These are phyloP conservation scores for Odobenus rosmarus DNA, from an alignment of 2,113 vertebrate genomes.

Conservation along the genomic window DNA sequence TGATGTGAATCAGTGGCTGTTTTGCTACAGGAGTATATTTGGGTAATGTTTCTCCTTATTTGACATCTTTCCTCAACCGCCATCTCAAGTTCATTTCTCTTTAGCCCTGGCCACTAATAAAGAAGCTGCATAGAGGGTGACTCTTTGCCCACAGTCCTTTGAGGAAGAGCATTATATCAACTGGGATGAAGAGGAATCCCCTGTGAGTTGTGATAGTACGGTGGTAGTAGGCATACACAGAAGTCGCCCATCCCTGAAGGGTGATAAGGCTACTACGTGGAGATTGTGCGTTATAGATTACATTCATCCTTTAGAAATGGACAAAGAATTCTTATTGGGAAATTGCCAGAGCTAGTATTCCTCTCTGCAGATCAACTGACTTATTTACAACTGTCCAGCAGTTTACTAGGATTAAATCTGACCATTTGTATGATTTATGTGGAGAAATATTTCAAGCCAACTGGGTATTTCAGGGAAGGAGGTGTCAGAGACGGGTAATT, in stretches of 20 bases:
- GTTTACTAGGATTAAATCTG: neutral
- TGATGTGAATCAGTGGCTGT: neutral
- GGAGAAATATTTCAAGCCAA: neutral
- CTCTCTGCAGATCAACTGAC: neutral
- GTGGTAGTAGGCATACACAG: neutral
- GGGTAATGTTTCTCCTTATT: neutral
- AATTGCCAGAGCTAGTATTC: neutral
- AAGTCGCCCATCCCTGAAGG: neutral
- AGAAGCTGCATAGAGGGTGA: neutral
- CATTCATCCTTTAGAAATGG: neutral
- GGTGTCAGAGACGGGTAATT: neutral
- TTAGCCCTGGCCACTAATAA: neutral
- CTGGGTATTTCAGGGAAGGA: neutral
- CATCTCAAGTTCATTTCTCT: neutral
- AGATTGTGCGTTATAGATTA: neutral
- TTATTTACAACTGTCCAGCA: neutral
- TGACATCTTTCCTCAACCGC: neutral
- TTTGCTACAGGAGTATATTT: neutral
- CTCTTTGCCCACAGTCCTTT: neutral
- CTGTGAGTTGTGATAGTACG: neutral
- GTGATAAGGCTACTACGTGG: neutral
- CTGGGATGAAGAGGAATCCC: neutral
- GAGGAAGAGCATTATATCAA: neutral
- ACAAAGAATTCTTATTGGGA: neutral
- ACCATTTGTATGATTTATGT: neutral